phyloP scores from a whole-genome alignment of 2,797 vertebrate species.

The Cynopterus sphinx region DNA sequence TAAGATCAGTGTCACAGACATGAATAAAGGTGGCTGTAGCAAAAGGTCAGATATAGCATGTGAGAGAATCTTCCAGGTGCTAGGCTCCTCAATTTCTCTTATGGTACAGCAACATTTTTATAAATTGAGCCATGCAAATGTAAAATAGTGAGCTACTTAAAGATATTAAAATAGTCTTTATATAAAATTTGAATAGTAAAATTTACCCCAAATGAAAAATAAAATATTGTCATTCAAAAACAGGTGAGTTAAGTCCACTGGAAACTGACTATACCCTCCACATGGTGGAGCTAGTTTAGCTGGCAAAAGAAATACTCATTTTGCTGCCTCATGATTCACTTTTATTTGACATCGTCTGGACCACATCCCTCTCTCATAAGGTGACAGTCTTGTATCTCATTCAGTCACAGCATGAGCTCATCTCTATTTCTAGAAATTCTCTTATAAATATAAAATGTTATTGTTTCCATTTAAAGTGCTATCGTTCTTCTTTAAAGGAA shows the following conservation, averaged over 20 bases:
- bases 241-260: not conserved
- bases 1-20: not conserved
- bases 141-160: not conserved
- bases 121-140: not conserved
- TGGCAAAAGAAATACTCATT: not conserved
- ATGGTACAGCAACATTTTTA: not conserved
- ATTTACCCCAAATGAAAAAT: not conserved
- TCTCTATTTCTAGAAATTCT: not conserved
- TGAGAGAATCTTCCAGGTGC: not conserved
- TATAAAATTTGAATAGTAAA: not conserved
- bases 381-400: not conserved
- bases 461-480: not conserved
- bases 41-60: not conserved
- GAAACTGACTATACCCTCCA: not conserved
- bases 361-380: not conserved
- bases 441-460: not conserved
- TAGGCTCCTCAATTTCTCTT: not conserved
- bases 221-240: not conserved
- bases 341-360: not conserved
- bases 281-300: not conserved
- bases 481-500: not conserved
- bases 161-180: not conserved
- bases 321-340: not conserved
- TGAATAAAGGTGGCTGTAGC: not conserved
- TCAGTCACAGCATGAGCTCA: not conserved